Evolutionary conservation across 2,113 vertebrate species (phyloP).

Genomic region (Hassar affinis): DNA sequence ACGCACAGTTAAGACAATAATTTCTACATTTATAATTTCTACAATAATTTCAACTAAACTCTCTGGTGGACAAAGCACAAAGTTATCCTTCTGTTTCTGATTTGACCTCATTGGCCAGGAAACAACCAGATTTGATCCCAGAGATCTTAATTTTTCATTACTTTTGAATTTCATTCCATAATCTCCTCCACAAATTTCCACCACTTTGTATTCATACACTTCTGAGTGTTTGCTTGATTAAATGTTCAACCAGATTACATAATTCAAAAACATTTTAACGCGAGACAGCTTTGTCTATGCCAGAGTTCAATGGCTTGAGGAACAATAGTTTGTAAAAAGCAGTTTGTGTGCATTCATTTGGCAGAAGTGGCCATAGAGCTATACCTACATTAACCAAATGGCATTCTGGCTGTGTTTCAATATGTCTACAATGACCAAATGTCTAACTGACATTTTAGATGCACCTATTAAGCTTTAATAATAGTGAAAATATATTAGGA

Average conservation of each 20-base stretch:
- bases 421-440: not conserved
- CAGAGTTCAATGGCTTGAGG: not conserved
- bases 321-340: slow-evolving; percentile 11
- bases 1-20: not conserved
- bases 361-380: slow-evolving; percentile 28
- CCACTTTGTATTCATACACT: not conserved
- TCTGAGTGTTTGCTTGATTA: not conserved
- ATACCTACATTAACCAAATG: slow-evolving; percentile 20
- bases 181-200: not conserved
- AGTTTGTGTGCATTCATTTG: slow-evolving; percentile 33
- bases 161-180: not conserved
- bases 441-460: not conserved
- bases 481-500: not conserved
- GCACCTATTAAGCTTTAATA: not conserved
- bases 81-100: slow-evolving; percentile 7
- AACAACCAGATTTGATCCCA: not conserved
- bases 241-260: not conserved
- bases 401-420: not conserved
- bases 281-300: not conserved
- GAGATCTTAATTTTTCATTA: not conserved
- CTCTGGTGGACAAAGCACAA: not conserved
- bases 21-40: not conserved
- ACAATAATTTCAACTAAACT: not conserved
- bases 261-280: not conserved
- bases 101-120: not conserved